Percentiles rank a stretch among this genome's conserved stretches.
Evolutionary conservation across 2,888 invertebrate genomes (phyloP).

Genomic region (Ormyrus pomaceus): DNA sequence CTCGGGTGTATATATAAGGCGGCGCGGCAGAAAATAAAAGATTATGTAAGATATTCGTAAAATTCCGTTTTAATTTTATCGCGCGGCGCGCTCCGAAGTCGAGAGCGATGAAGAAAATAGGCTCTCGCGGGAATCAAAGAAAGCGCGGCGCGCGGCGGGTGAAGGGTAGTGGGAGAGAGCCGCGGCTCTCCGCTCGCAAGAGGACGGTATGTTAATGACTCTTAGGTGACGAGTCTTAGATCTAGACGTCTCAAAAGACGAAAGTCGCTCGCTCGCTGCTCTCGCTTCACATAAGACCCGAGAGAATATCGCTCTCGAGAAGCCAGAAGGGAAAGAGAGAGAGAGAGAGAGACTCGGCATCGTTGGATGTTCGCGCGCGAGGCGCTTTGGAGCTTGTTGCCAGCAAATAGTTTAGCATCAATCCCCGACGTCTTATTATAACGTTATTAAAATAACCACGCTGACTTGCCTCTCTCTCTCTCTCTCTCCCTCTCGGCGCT

Average conservation of each 20-base stretch:
- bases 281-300: background rate
- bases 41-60: slow-evolving; percentile 37
- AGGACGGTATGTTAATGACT: slow-evolving; percentile 73
- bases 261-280: slow-evolving; percentile 45
- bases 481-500: slow-evolving; percentile 1
- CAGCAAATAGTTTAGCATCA: slow-evolving; percentile 75
- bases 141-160: background rate
- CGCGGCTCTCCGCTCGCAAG: slow-evolving; percentile 8
- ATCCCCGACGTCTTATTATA: slow-evolving; percentile 75
- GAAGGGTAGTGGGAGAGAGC: background rate
- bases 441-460: slow-evolving; percentile 75
- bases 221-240: slow-evolving; percentile 73
- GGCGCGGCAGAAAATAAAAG: slow-evolving; percentile 41
- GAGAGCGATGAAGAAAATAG: background rate
- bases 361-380: slow-evolving; percentile 59
- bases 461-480: slow-evolving; percentile 61
- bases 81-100: background rate
- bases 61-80: slow-evolving; percentile 52
- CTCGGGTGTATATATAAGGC: background rate
- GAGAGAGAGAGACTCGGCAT: slow-evolving; percentile 49
- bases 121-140: slow-evolving; percentile 4
- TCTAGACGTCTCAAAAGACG: slow-evolving; percentile 68
- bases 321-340: background rate
- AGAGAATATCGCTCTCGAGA: slow-evolving; percentile 8
- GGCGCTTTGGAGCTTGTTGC: slow-evolving; percentile 70